Evolutionary conservation across 2,113 vertebrate species (phyloP).

Genomic region (Sarotherodon lohbergeri): DNA sequence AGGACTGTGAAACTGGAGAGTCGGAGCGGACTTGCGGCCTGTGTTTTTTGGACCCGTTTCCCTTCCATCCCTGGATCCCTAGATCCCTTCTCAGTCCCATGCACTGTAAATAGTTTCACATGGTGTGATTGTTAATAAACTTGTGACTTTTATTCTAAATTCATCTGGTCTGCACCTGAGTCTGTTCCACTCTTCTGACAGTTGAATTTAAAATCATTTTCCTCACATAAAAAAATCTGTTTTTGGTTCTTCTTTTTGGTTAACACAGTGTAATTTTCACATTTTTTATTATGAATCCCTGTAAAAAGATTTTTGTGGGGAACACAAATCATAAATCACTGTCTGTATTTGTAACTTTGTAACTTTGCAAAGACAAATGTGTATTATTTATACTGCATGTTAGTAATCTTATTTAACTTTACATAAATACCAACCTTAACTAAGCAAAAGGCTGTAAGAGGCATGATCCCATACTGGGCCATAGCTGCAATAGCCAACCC

Average conservation of each 20-base stretch:
- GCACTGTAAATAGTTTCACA: background rate
- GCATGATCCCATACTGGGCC: slow-evolving; percentile 82
- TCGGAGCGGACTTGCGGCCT: accelerated
- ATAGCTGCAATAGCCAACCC: slow-evolving; percentile 69
- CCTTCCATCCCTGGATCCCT: background rate
- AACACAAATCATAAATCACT: background rate
- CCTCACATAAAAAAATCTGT: background rate
- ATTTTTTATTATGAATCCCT: background rate
- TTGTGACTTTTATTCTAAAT: background rate
- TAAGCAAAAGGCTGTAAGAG: slow-evolving; percentile 74
- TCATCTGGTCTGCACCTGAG: background rate
- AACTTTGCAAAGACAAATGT: background rate
- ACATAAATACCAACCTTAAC: slow-evolving; percentile 59
- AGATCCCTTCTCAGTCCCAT: background rate
- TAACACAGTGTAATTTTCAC: background rate
- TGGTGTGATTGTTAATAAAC: background rate
- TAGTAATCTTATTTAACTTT: background rate
- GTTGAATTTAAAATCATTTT: background rate
- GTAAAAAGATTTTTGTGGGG: background rate
- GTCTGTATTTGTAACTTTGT: background rate
- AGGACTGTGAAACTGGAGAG: background rate
- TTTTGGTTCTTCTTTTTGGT: background rate
- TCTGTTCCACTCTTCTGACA: background rate
- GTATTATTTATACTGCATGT: background rate
- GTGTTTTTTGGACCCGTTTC: background rate